Conservation (phyloP, 1,140 invertebrate genomes). For the Caenorhabditis briggsae region DNA sequence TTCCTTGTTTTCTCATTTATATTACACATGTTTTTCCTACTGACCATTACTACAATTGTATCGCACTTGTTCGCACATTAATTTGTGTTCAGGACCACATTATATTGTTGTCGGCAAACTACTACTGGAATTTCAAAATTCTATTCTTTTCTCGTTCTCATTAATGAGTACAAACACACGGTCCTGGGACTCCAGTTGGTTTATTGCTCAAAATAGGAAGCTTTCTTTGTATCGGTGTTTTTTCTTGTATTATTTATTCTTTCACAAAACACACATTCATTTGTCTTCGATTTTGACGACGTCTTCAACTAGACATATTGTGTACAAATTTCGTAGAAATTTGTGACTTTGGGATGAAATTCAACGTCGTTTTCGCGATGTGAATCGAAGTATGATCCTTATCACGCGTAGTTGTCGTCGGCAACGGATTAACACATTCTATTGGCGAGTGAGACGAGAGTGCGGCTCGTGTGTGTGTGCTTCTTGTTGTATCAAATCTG, state of each 20-base stretch:
- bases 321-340: background rate
- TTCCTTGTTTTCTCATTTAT: background rate
- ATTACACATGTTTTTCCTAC: background rate
- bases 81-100: conserved; percentile 28
- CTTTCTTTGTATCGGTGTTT: conserved; percentile 25
- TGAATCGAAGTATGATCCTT: conserved; percentile 10
- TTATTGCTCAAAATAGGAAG: background rate
- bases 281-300: too few species aligned
- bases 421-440: conserved; percentile 30
- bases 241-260: background rate
- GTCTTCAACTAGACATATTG: conserved; percentile 9
- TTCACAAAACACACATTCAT: background rate
- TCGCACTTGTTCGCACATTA: conserved; percentile 36
- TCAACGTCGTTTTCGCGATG: conserved; percentile 10
- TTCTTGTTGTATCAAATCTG: conserved; percentile 32
- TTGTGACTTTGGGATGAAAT: background rate
- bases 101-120: background rate
- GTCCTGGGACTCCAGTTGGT: background rate
- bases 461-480: background rate
- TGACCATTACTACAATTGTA: conserved; percentile 43
- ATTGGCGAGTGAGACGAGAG: background rate
- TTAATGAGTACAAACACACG: conserved; percentile 45
- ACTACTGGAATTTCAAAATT: conserved; percentile 2
- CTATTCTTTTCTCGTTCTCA: conserved; percentile 7
- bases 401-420: conserved; percentile 7